A percentile compares a stretch with the other conserved stretches of the same genome.
Evolutionary conservation across 2,888 invertebrate genomes (phyloP).

Genomic region (Chromoteleia sp.): DNA sequence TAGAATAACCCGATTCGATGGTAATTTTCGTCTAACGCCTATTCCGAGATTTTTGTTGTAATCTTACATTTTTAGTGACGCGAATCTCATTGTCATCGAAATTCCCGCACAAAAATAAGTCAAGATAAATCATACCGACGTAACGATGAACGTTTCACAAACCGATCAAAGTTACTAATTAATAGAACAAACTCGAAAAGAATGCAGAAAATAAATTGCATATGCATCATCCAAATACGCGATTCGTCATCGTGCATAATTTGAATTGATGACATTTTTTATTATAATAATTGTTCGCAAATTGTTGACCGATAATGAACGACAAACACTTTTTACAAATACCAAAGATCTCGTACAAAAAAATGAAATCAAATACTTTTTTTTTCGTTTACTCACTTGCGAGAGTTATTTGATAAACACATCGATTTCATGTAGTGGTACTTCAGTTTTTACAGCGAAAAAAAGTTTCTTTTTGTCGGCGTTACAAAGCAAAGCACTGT

Average conservation of each 20-base stretch:
- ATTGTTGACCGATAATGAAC: slow-evolving; percentile 37
- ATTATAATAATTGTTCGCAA: slow-evolving; percentile 43
- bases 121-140: too few species aligned
- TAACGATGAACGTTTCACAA: too few species aligned
- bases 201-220: slow-evolving; percentile 28
- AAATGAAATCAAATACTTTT: slow-evolving; percentile 4
- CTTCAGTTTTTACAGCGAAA: background rate
- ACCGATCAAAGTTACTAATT: slow-evolving; percentile 13
- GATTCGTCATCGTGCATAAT: slow-evolving; percentile 50
- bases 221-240: slow-evolving; percentile 30
- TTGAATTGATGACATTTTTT: slow-evolving; percentile 32
- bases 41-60: background rate
- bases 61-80: too few species aligned
- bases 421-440: background rate
- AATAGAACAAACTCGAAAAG: slow-evolving; percentile 15
- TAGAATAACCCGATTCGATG: slow-evolving; percentile 4
- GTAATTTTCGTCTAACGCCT: too few species aligned
- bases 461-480: background rate
- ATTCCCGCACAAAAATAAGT: too few species aligned
- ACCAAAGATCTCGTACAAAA: slow-evolving; percentile 30
- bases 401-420: background rate
- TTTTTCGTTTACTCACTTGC: slow-evolving; percentile 11
- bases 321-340: slow-evolving; percentile 36
- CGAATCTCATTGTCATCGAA: too few species aligned
- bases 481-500: background rate